Base-by-base conservation (phyloP, 2,888 invertebrate species). In the Choristoneura rosaceana region DNA sequence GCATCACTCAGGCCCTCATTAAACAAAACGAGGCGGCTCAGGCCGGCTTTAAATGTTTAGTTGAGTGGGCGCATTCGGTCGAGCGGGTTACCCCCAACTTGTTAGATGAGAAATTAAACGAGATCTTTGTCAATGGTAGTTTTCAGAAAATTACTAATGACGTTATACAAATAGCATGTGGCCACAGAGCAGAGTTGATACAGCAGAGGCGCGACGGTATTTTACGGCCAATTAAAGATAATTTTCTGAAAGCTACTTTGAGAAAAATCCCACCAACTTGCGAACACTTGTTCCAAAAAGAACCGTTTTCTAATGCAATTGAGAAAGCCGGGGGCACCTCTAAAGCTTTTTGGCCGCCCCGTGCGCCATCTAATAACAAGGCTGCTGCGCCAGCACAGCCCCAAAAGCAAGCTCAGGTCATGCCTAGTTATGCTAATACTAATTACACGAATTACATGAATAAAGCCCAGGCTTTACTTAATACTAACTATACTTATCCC, bases 341-440 rank as follows among this genome's bases (percentile, higher is more conserved):
- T 38, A 69, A 69, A 61, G 52, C 8, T 61, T 69, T n/a, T 7
- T 69, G 69, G 61, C 52, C 61, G 60, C 61, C 15, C 41, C 60
- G 50, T 7, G 52, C 60, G 69, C 38, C 61, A 0, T 41, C 33
- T n/a, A 14, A 47, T n/a, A 50, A 12, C 33, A 61, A 61, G 41
- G 38, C 61, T 69, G 69, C 61, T 61, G 69, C 69, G 50, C 61
- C 61, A 61, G 63, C 63, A 15, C 45, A 66, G 65, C 65, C 65
- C n/a, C 52, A 66, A 15, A 14, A 12, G 59, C 67, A 47, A 10
- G 14, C 67, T 59, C 67, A 67, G 67, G 59, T 45, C 59, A 14
- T 68, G 34, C 67, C 63, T 60, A 70, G 74, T 66, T 64, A 63
- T 68, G 70, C 67, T 67, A 5, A 41, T 9, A 71, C 17, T 25